Percentiles rank a stretch among this genome's conserved stretches.
phyloP scores from a whole-genome alignment of 2,113 vertebrate genomes.

The Egretta garzetta region DNA sequence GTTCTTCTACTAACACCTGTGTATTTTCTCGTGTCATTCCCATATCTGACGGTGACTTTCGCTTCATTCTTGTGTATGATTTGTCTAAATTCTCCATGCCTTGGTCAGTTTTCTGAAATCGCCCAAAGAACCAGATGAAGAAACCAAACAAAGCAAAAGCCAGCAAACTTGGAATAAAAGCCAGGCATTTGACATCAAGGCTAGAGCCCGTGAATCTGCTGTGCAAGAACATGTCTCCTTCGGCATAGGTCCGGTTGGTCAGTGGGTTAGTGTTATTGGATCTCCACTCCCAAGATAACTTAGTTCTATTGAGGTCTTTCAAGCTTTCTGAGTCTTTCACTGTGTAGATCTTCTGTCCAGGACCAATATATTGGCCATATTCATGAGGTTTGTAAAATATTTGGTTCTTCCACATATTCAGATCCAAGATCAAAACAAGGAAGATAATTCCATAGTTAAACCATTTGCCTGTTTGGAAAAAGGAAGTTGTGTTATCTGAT shows the following conservation, averaged over 20 bases:
- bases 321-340: conserved; percentile 93
- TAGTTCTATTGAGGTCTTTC: conserved; percentile 89
- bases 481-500: conserved; percentile 57
- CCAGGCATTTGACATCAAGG: conserved; percentile 92
- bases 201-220: conserved; percentile 91
- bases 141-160: conserved; percentile 95
- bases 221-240: conserved; percentile 92
- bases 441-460: conserved; percentile 99
- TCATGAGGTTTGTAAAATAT: conserved; percentile 98
- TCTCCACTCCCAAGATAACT: conserved; percentile 92
- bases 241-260: conserved; percentile 86
- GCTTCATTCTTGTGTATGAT: conserved; percentile 91
- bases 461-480: conserved; percentile 91
- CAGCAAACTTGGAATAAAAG: conserved; percentile 92
- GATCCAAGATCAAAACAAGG: conserved; percentile 95
- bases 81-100: conserved; percentile 91
- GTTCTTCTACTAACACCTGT: conserved; percentile 81
- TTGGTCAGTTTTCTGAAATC: conserved; percentile 93
- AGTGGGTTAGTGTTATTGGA: conserved; percentile 84
- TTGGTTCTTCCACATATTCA: conserved; percentile 99
- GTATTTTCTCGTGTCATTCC: conserved; percentile 88
- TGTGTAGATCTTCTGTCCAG: conserved; percentile 94
- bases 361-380: conserved; percentile 95
- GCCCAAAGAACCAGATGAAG: conserved; percentile 94
- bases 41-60: conserved; percentile 92